Evolutionary conservation across 1,140 invertebrate genomes (phyloP).

Genomic region (Cydia splendana): DNA sequence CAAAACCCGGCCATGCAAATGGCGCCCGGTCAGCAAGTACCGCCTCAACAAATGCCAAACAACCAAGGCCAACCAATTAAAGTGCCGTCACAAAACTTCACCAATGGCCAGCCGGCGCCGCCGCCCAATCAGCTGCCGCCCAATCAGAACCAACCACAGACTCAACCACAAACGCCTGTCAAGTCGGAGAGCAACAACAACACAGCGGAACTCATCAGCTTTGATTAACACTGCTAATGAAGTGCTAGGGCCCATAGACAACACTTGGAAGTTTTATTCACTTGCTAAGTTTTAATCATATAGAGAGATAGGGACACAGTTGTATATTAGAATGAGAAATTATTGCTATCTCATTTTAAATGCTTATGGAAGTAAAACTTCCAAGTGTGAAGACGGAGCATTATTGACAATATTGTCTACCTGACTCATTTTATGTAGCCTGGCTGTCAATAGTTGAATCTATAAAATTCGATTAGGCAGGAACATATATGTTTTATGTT

Average conservation of each 20-base stretch:
- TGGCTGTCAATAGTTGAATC: background rate
- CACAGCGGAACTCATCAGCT: constrained; percentile 86
- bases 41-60: constrained; percentile 32
- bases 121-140: constrained; percentile 54
- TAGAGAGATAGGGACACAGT: background rate
- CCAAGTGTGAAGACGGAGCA: background rate
- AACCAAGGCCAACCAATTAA: constrained; percentile 49
- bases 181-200: constrained; percentile 78
- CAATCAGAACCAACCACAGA: constrained; percentile 64
- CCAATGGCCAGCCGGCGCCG: constrained; percentile 42
- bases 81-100: constrained; percentile 60
- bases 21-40: constrained; percentile 26
- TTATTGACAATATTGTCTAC: background rate
- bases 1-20: constrained; percentile 34
- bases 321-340: background rate
- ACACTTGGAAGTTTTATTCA: background rate
- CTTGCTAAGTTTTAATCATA: background rate
- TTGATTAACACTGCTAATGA: constrained; percentile 80
- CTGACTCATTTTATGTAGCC: background rate
- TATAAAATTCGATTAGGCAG: no score
- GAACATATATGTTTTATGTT: background rate
- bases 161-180: constrained; percentile 62
- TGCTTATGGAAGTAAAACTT: background rate
- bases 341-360: background rate
- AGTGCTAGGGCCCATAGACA: constrained; percentile 35